phyloP scores from a whole-genome alignment of 2,888 invertebrate genomes.

The Agapetus fuscipes region DNA sequence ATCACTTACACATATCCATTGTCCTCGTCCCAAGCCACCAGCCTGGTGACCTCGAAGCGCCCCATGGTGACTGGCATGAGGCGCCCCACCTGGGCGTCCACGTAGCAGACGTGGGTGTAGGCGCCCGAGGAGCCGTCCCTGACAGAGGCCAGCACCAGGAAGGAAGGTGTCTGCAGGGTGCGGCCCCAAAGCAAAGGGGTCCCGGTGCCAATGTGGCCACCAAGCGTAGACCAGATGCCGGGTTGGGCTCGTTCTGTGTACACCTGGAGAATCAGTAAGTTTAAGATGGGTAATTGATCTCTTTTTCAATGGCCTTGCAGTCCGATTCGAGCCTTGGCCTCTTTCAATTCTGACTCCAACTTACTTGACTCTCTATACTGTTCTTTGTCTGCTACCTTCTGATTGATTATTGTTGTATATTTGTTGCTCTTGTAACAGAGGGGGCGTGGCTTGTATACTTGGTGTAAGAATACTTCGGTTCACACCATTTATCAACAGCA shows the following conservation, averaged over 20 bases:
- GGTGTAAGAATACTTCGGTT: too few species aligned
- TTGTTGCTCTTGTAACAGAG: too few species aligned
- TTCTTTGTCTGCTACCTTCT: too few species aligned
- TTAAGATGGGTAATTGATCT: too few species aligned
- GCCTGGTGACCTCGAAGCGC: slow-evolving; percentile 61
- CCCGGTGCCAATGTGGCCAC: slow-evolving; percentile 35
- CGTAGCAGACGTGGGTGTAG: slow-evolving; percentile 32
- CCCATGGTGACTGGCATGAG: slow-evolving; percentile 56
- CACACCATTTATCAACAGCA: too few species aligned
- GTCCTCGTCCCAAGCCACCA: slow-evolving; percentile 68
- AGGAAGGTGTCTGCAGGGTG: slow-evolving; percentile 25
- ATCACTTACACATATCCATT: slow-evolving; percentile 56
- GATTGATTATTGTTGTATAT: too few species aligned
- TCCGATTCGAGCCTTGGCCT: too few species aligned
- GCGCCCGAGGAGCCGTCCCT: slow-evolving; percentile 39
- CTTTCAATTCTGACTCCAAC: too few species aligned
- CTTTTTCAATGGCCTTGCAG: too few species aligned
- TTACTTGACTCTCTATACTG: too few species aligned
- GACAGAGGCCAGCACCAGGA: slow-evolving; percentile 44
- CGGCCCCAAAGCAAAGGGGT: slow-evolving; percentile 33
- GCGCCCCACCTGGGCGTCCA: slow-evolving; percentile 26
- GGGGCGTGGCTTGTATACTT: too few species aligned
- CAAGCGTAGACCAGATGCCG: slow-evolving; percentile 37
- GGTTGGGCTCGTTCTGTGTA: slow-evolving; percentile 17
- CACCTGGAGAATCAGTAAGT: slow-evolving; percentile 9